Evolutionary conservation across 2,797 vertebrate genomes (phyloP).

Genomic region (Pangasius krempfi): DNA sequence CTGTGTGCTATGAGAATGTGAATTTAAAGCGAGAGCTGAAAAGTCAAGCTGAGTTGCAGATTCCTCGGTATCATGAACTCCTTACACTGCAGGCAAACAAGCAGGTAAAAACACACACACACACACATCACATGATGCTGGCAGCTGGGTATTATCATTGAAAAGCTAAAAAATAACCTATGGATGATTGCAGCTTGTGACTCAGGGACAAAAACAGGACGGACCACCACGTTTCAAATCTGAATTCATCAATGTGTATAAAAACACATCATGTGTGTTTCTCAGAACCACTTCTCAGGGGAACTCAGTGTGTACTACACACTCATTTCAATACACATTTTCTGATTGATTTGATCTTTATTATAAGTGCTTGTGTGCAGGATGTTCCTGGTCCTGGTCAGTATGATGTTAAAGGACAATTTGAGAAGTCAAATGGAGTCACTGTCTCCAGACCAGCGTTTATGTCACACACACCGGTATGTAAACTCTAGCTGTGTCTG

Average conservation of each 20-base stretch:
- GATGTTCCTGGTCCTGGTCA: constrained; percentile 4
- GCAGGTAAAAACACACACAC: constrained; percentile 61
- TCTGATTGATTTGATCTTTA: background rate
- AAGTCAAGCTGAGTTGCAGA: constrained; percentile 66
- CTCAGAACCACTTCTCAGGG: background rate
- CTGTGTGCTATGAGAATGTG: constrained; percentile 76
- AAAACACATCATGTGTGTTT: background rate
- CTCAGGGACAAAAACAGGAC: too few relatives aligned
- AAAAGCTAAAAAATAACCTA: background rate
- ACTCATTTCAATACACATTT: background rate
- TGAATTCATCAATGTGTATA: background rate
- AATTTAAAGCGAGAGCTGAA: constrained; percentile 76
- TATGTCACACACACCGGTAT: constrained; percentile 5
- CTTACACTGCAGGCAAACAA: constrained; percentile 70
- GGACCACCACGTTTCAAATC: too few relatives aligned
- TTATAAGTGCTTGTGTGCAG: constrained; percentile 6
- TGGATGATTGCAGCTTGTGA: too few relatives aligned
- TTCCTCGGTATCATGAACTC: constrained; percentile 77
- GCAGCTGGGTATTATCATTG: background rate
- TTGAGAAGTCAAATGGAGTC: constrained; percentile 14
- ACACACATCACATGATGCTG: background rate
- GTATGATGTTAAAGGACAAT: constrained; percentile 47
- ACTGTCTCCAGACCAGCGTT: constrained; percentile 3
- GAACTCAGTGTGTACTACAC: background rate
- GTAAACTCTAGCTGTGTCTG: background rate